A percentile compares a stretch with the other conserved stretches of the same genome.
These are phyloP conservation scores for Chromis chromis DNA, from an alignment of 2,797 vertebrate genomes.

Conservation along the genomic window DNA sequence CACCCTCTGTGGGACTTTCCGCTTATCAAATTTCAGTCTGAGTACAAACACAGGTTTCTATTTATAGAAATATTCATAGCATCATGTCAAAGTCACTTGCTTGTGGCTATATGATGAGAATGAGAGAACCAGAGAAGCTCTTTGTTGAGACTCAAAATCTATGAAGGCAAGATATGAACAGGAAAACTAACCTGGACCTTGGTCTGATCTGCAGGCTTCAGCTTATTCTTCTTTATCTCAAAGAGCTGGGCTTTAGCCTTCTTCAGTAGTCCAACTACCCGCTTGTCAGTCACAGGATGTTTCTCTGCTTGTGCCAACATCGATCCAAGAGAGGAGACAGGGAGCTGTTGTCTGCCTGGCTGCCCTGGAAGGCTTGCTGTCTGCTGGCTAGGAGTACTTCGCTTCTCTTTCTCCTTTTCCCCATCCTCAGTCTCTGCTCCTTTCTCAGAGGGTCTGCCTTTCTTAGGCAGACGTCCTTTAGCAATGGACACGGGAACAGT, in stretches of 20 bases:
- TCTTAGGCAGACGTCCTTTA: constrained; percentile 90
- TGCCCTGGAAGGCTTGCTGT: constrained; percentile 74
- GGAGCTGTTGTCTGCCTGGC: constrained; percentile 86
- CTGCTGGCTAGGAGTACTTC: constrained; percentile 73
- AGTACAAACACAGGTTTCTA: constrained; percentile 64
- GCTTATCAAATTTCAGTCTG: constrained; percentile 73
- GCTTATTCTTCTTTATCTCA: constrained; percentile 98
- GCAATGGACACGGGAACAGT: constrained; percentile 64
- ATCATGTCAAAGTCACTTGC: constrained; percentile 49
- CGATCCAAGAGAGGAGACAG: constrained; percentile 90
- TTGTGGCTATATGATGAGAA: constrained; percentile 43
- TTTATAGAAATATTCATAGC: constrained; percentile 64
- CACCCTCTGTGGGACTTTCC: constrained; percentile 76
- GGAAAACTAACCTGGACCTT: constrained; percentile 92
- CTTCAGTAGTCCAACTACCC: constrained; percentile 93
- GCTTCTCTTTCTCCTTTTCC: constrained; percentile 83
- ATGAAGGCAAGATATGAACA: background rate
- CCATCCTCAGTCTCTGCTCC: constrained; percentile 86
- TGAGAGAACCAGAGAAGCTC: constrained; percentile 29
- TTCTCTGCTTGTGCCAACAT: constrained; percentile 94
- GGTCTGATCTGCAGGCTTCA: constrained; percentile 92
- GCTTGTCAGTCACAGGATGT: constrained; percentile 94
- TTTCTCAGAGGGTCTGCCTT: constrained; percentile 85
- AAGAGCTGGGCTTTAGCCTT: constrained; percentile 97
- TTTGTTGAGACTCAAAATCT: constrained; percentile 21